Evolutionary conservation across 2,888 invertebrate genomes (phyloP).

Genomic region (Dynastes tityus): DNA sequence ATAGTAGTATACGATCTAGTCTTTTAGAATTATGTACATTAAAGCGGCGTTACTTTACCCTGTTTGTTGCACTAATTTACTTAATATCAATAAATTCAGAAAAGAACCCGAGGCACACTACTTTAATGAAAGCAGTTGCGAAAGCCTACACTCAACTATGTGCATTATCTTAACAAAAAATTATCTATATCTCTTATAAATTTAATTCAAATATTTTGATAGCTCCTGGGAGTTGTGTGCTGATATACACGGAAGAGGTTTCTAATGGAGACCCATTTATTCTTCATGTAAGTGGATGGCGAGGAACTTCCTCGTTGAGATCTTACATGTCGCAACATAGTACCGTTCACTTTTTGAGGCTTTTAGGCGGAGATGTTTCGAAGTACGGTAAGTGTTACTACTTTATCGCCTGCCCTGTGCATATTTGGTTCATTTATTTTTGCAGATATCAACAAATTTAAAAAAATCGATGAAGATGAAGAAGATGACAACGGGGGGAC

Average conservation of each 20-base stretch:
- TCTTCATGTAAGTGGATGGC: constrained; percentile 90
- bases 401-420: neutral
- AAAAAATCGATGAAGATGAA: constrained; percentile 72
- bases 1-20: too few relatives aligned
- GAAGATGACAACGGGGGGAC: constrained; percentile 57
- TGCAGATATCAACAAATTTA: constrained; percentile 82
- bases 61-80: too few relatives aligned
- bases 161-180: too few relatives aligned
- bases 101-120: too few relatives aligned
- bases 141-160: too few relatives aligned
- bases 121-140: too few relatives aligned
- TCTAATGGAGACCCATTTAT: constrained; percentile 71
- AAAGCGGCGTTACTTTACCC: too few relatives aligned
- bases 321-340: constrained; percentile 91
- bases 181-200: too few relatives aligned
- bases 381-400: constrained; percentile 80
- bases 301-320: constrained; percentile 88
- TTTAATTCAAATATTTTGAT: neutral
- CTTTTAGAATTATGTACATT: too few relatives aligned
- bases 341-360: constrained; percentile 88
- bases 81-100: too few relatives aligned
- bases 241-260: constrained; percentile 76
- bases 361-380: constrained; percentile 89
- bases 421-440: constrained; percentile 52
- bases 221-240: constrained; percentile 83